Evolutionary conservation across 2,113 vertebrate genomes (phyloP).

Genomic region (Triplophysa dalaica): DNA sequence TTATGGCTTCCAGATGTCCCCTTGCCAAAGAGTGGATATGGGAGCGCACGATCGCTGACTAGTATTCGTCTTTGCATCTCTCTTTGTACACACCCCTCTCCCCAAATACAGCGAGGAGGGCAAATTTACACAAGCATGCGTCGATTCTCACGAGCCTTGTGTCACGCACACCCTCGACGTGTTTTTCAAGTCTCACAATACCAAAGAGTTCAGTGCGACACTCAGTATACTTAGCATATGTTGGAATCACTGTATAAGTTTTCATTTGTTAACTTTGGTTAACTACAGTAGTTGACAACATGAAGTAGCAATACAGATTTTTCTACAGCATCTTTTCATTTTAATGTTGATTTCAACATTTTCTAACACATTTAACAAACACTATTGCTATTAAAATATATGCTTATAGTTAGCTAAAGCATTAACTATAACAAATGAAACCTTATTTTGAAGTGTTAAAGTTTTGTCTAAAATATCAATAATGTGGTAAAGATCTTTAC

Average conservation of each 20-base stretch:
- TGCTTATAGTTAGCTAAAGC: too few relatives aligned
- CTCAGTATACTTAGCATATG: not conserved
- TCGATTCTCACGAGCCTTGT: conserved; percentile 18
- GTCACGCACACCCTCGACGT: conserved; percentile 43
- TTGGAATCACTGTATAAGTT: too few relatives aligned
- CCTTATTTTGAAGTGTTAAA: not conserved
- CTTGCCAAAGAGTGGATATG: conserved; percentile 18
- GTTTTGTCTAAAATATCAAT: not conserved
- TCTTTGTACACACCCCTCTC: conserved; percentile 17
- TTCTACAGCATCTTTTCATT: too few relatives aligned
- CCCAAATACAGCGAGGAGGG: conserved; percentile 8
- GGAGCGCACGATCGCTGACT: conserved; percentile 12
- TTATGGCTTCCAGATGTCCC: conserved; percentile 80
- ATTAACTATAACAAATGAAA: not conserved
- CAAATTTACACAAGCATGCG: conserved; percentile 27
- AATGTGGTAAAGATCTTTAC: conserved; percentile 2
- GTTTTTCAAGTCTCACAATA: conserved; percentile 46
- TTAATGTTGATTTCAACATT: too few relatives aligned
- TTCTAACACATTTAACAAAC: too few relatives aligned
- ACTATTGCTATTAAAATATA: too few relatives aligned
- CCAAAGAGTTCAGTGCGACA: not conserved
- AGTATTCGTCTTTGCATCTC: conserved; percentile 20
- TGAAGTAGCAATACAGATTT: not conserved
- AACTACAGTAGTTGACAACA: too few relatives aligned
- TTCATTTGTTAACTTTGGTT: too few relatives aligned